Evolutionary conservation across 1,140 invertebrate genomes (phyloP), one percentile per base, ranked within the genome.

Genomic region (Camponotus pennsylvanicus): DNA sequence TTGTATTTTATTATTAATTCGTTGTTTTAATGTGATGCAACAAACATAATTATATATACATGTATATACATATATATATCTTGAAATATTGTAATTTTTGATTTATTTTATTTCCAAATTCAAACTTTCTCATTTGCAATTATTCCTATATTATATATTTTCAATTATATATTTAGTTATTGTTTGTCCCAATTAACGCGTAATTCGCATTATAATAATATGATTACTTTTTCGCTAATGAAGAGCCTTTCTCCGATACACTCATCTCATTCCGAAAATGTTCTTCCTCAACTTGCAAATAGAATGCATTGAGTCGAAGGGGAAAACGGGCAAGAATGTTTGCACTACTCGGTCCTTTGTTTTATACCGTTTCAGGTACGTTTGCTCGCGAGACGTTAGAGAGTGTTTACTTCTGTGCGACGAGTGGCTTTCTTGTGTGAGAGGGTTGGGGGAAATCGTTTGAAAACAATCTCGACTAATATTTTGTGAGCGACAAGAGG

Each of bases 401-500:
- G 73, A 85, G 71, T 85, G 82, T 85, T 85, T 85, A 57, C 73
- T 59, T 37, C 34, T 15, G 61, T 45, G 45, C 45, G 73, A 78
- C 45, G 73, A 83, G 79, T 75, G 42, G 49, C 79, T 83, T 83
- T 52, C 3, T 49, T 27, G 34, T 32, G 21, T 32, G 55, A 85
- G 61, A 66, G 73, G 9, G 73, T 70, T 37, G 49, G 55, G 69
- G 49, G 15, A 18, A 75, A 73, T 83, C 69, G 79, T 85, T 85
- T 85, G 71, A 85, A 85, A 85, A 85, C 82, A 85, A 85, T 85
- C 75, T 85, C 75, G 21, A 85, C 82, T 67, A 85, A 85, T 85
- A 78, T 85, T 85, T 85, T 78, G 73, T 45, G 61, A 64, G 34
- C 34, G 59, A 34, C 21, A 63, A 85, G 49, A 34, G 82, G 59